Percentiles rank a stretch among this genome's conserved stretches.
phyloP scores from a whole-genome alignment of 2,888 invertebrate genomes.

The Pardosa pseudoannulata region DNA sequence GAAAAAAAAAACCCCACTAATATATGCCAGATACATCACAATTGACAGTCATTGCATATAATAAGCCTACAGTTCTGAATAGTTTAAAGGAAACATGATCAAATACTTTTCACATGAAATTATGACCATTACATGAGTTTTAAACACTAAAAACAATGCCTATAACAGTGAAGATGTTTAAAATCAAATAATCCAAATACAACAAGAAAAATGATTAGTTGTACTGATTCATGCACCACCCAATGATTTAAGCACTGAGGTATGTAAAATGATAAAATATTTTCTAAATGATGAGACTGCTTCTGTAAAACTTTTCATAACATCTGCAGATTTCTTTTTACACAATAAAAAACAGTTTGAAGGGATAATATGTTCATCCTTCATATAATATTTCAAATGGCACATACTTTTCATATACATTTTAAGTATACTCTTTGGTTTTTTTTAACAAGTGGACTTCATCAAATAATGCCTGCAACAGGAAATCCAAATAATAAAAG shows the following conservation, averaged over 20 bases:
- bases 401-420: conserved; percentile 29
- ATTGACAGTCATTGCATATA: too few species aligned
- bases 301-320: conserved; percentile 8
- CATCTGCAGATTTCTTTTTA: conserved; percentile 3
- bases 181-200: too few species aligned
- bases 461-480: conserved; percentile 26
- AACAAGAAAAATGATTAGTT: neutral
- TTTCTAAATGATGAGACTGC: neutral
- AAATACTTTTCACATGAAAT: too few species aligned
- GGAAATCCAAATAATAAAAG: conserved; percentile 32
- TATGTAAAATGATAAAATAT: conserved; percentile 10
- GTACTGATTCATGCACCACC: neutral
- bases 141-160: too few species aligned
- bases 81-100: too few species aligned
- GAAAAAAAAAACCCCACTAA: too few species aligned
- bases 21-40: too few species aligned
- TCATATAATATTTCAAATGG: conserved; percentile 23
- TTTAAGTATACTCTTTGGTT: conserved; percentile 70
- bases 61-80: too few species aligned
- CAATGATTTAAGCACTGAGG: conserved; percentile 22
- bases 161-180: too few species aligned
- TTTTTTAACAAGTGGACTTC: conserved; percentile 18
- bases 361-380: conserved; percentile 8
- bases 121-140: too few species aligned
- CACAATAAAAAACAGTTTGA: conserved; percentile 17